Evolutionary conservation across 2,113 vertebrate genomes (phyloP).

Genomic region (Probosciger aterrimus): DNA sequence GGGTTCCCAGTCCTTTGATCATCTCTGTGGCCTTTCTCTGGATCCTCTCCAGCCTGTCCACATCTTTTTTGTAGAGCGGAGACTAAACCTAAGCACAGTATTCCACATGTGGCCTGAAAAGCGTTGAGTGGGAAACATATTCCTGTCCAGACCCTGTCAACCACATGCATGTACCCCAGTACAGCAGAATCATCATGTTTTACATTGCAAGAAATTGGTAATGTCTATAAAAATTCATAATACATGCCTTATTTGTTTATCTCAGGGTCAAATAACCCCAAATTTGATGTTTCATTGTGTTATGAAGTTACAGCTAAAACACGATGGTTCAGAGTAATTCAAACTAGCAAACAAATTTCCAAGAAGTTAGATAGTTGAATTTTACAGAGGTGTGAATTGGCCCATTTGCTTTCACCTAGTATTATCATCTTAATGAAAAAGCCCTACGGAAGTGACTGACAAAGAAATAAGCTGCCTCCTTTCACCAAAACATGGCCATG

Average conservation of each 20-base stretch:
- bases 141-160: not conserved
- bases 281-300: not conserved
- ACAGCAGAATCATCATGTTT: not conserved
- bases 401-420: not conserved
- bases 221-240: not conserved
- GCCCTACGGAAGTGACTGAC: not conserved
- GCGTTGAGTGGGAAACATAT: not conserved
- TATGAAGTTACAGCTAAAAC: not conserved
- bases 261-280: not conserved
- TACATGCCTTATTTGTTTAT: not conserved
- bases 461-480: not conserved
- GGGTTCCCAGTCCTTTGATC: not conserved
- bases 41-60: not conserved
- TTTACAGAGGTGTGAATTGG: not conserved
- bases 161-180: not conserved
- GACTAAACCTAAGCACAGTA: not conserved
- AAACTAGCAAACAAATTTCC: not conserved
- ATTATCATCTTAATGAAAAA: not conserved
- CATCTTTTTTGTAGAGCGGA: not conserved
- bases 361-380: not conserved
- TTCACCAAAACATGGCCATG: not conserved
- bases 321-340: not conserved
- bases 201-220: not conserved
- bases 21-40: not conserved
- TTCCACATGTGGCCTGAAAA: not conserved